Evolutionary conservation across 2,888 invertebrate species (phyloP), one percentile per base, ranked within the genome.

Genomic region (Zaprionus obscuricornis): DNA sequence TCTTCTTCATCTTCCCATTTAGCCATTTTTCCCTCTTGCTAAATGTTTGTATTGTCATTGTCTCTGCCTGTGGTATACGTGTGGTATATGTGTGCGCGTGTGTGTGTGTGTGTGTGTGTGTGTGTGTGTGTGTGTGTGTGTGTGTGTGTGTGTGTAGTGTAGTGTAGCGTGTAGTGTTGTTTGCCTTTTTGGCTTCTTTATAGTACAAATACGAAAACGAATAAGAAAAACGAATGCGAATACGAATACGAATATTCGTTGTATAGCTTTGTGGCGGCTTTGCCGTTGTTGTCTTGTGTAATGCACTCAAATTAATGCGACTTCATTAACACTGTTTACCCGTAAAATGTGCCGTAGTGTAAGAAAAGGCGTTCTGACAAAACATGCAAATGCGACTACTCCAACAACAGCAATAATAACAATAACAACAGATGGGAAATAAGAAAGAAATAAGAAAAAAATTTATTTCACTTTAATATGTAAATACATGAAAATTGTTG

Each of bases 291-390:
- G 74, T 59, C 63, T 51, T 70, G 67, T 46, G 58, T 74, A 76
- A 76, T 75, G 74, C 74, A 78, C 85, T 75, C 67, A 82, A 82
- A 82, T 78, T 75, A 82, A 82, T 82, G 81, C 78, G 78, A 82
- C 81, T 82, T 82, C 82, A 82, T 82, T 82, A 85, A 82, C 85
- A 78, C 74, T 85, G 74, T 84, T 84, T 84, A 82, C 85, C 63
- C 64, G 66, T 62, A 66, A 76, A 77, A 78, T 56, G 69, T 55
- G 62, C 54, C 50, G 55, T 46, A 54, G 63, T 54, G 66, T 40
- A 45, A 54, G 50, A 34, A 51, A 68, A 51, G 31, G n/a, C n/a
- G n/a, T n/a, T n/a, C 58, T 34, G 6, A 6, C 4, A 14, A 33
- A 58, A 63, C 71, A 74, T 66, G 71, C 67, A 75, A 73, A 72